Conservation (phyloP, 2,888 invertebrate species). For the Perizoma flavofasciatum region DNA sequence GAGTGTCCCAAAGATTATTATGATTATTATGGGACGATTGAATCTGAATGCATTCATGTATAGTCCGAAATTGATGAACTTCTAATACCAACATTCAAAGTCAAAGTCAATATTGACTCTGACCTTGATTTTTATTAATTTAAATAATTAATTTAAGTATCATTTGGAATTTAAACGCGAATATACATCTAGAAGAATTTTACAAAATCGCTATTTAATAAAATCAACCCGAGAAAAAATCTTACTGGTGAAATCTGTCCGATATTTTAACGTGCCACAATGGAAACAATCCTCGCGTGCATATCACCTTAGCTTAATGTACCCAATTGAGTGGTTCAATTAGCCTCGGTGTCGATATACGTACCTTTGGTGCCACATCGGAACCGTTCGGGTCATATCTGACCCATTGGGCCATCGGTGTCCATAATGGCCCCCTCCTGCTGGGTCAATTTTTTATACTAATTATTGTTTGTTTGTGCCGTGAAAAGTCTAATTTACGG, state of each 20-base stretch:
- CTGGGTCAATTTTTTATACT: conserved; percentile 46
- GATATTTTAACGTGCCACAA: conserved; percentile 26
- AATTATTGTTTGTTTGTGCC: conserved; percentile 53
- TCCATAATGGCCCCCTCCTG: conserved; percentile 42
- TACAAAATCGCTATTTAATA: too few relatives aligned
- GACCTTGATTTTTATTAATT: too few relatives aligned
- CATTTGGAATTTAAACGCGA: too few relatives aligned
- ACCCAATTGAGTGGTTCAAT: conserved; percentile 58
- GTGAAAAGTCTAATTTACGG: conserved; percentile 31
- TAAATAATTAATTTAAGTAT: too few relatives aligned
- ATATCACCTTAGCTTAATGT: conserved; percentile 46
- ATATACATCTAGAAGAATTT: too few relatives aligned
- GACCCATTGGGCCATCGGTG: conserved; percentile 25
- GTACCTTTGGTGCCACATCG: conserved; percentile 29
- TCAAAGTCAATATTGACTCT: too few relatives aligned
- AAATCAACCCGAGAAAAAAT: too few relatives aligned
- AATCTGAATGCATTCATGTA: too few relatives aligned
- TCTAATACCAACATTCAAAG: too few relatives aligned
- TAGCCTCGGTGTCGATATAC: conserved; percentile 48
- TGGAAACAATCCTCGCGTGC: conserved; percentile 42
- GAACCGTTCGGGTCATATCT: conserved; percentile 24
- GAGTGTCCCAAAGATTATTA: too few relatives aligned
- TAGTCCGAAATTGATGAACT: too few relatives aligned
- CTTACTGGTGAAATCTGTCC: not conserved
- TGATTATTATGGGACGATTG: too few relatives aligned